phyloP scores from a whole-genome alignment of 2,888 invertebrate genomes.

The Halictus quadricinctus region DNA sequence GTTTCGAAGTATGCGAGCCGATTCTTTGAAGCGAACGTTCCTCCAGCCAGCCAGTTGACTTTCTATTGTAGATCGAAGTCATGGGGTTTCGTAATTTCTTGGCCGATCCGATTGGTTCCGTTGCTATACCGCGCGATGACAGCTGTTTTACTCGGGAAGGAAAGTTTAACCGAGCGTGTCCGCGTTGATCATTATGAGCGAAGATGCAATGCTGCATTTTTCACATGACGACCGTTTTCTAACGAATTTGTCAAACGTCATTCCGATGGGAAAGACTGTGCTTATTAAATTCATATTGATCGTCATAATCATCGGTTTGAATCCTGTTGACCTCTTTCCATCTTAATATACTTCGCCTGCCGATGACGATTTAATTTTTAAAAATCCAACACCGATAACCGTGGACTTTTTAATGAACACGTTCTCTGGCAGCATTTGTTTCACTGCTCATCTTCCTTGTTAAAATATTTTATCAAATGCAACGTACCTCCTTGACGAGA shows the following conservation, averaged over 20 bases:
- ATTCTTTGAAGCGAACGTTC: slow-evolving; percentile 10
- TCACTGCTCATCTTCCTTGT: no score
- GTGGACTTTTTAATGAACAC: no score
- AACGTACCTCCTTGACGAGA: no score
- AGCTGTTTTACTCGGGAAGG: slow-evolving; percentile 39
- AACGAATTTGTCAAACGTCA: neutral
- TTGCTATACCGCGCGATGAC: slow-evolving; percentile 29
- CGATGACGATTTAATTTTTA: neutral
- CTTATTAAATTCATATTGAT: neutral
- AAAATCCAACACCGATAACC: no score
- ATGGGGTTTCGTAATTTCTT: slow-evolving; percentile 48
- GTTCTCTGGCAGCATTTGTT: no score
- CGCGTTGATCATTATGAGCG: neutral
- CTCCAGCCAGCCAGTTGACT: slow-evolving; percentile 39
- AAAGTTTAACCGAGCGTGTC: slow-evolving; percentile 11
- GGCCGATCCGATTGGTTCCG: slow-evolving; percentile 45
- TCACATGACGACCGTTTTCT: neutral
- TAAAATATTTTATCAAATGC: no score
- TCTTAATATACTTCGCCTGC: neutral
- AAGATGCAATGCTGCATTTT: neutral
- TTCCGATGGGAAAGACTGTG: neutral
- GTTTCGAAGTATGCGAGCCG: slow-evolving; percentile 3
- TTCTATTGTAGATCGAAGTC: slow-evolving; percentile 52
- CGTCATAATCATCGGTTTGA: neutral
- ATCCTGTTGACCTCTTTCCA: slow-evolving; percentile 1